Conservation (phyloP, 64 coral and sea anemone genomes). For the Pocillopora damicornis region DNA sequence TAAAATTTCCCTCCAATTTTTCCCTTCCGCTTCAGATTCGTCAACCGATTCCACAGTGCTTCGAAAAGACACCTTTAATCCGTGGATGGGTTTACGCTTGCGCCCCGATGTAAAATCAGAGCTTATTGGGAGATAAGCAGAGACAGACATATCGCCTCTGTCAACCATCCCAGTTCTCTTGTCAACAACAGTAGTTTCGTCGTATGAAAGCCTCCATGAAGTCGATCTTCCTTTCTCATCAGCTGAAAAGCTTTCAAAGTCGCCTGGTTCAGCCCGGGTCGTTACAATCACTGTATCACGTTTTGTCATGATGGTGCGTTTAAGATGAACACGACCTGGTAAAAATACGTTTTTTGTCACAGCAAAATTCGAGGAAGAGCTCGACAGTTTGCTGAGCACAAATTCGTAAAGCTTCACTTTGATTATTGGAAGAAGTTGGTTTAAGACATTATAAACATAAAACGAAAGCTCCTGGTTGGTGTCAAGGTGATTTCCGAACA, state of each 20-base stretch:
- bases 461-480: slow-evolving; percentile 39
- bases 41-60: slow-evolving; percentile 25
- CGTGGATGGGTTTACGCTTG: neutral
- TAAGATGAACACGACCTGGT: slow-evolving; percentile 15
- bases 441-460: slow-evolving; percentile 46
- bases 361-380: neutral
- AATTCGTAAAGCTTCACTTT: slow-evolving; percentile 58
- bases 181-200: slow-evolving; percentile 39
- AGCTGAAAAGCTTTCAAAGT: slow-evolving; percentile 18
- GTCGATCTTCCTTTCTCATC: neutral
- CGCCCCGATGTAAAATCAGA: neutral
- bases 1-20: slow-evolving; percentile 1
- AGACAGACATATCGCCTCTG: slow-evolving; percentile 17
- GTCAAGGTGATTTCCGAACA: slow-evolving; percentile 1
- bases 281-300: slow-evolving; percentile 13
- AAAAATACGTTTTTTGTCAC: slow-evolving; percentile 19
- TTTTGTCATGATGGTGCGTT: slow-evolving; percentile 21
- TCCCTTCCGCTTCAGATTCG: neutral
- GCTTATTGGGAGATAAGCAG: slow-evolving; percentile 18
- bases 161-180: slow-evolving; percentile 51
- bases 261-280: neutral
- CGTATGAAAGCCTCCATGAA: slow-evolving; percentile 22
- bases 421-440: slow-evolving; percentile 45
- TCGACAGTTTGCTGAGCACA: slow-evolving; percentile 27
- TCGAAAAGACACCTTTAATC: slow-evolving; percentile 34